phyloP scores from a whole-genome alignment of 2,113 vertebrate species.

The Neoarius graeffei region DNA sequence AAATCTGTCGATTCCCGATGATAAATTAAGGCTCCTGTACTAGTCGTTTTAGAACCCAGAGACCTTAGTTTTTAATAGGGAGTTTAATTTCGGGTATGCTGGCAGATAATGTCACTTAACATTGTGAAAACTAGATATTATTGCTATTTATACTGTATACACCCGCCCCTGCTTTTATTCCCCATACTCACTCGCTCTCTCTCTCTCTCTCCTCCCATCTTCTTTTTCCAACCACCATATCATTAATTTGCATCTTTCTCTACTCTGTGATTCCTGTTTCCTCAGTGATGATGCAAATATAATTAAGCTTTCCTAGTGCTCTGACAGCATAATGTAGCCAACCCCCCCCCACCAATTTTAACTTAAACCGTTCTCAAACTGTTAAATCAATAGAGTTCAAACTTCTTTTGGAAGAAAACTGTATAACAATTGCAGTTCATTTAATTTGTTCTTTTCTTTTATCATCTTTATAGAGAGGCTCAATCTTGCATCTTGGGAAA shows the following conservation, averaged over 20 bases:
- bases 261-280: not conserved
- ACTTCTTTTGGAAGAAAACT: not conserved
- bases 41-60: not conserved
- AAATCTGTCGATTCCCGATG: too few species aligned
- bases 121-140: conserved; percentile 19
- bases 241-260: not conserved
- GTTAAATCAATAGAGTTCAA: not conserved
- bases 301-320: conserved; percentile 7
- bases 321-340: conserved; percentile 2
- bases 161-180: not conserved
- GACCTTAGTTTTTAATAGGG: not conserved
- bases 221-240: conserved; percentile 7
- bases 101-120: conserved; percentile 14
- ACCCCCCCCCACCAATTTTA: not conserved
- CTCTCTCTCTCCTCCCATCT: not conserved
- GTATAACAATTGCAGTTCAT: not conserved
- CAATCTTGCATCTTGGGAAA: not conserved
- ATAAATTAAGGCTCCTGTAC: not conserved
- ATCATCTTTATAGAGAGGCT: not conserved
- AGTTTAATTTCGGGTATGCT: not conserved
- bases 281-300: not conserved
- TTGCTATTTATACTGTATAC: conserved; percentile 10
- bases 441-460: conserved; percentile 15
- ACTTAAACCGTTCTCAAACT: too few species aligned
- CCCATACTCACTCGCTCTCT: not conserved